Evolutionary conservation across 2,797 vertebrate genomes (phyloP), one percentile per base, ranked within the genome.

Genomic region (Schizothorax lantsangensis): DNA sequence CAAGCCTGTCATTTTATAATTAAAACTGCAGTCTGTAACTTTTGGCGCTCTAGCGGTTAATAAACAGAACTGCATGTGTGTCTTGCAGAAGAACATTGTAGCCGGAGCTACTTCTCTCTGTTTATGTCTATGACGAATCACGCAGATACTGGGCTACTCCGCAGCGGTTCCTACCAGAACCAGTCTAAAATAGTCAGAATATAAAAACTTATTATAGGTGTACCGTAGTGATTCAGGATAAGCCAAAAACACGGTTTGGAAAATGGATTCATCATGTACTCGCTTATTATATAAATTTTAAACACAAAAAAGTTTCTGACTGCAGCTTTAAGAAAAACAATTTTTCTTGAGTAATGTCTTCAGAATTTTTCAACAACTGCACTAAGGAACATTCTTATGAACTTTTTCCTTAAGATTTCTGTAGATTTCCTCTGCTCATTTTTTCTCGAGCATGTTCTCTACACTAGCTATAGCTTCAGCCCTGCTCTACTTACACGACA

Each of bases 401-500:
- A 38, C 17, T 23, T 10, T 33, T 59, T 59, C 54, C 21, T 59
- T 59, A 10, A 26, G 38, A 72, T 72, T 73, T 54, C 21, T 52
- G 47, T 26, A 14, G 59, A 14, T 62, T 14, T 14, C 5, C 26
- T 36, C 49, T 57, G 33, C 75, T 57, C 45, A 68, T 68, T 68
- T 49, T 23, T 74, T 47, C 71, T 47, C 2, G 1, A 47, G 71
- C 17, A 17, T 69, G 23, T 57, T 26, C 38, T 23, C 26, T 52
- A 62, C 38, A 47, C 71, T 47, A 45, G 38, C 69, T 73, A 40
- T 45, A 45, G 23, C 33, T 84, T 47, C 30, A 64, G 43, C 72
- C 43, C 73, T 84, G 83, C 47, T 85, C 64, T 57, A 68, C 49
- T 79, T 69, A 79, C 40, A 57, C 62, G 79, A 45, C 47, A 79